Conservation (phyloP, 2,113 vertebrate species). For the Eulacestoma nigropectus region DNA sequence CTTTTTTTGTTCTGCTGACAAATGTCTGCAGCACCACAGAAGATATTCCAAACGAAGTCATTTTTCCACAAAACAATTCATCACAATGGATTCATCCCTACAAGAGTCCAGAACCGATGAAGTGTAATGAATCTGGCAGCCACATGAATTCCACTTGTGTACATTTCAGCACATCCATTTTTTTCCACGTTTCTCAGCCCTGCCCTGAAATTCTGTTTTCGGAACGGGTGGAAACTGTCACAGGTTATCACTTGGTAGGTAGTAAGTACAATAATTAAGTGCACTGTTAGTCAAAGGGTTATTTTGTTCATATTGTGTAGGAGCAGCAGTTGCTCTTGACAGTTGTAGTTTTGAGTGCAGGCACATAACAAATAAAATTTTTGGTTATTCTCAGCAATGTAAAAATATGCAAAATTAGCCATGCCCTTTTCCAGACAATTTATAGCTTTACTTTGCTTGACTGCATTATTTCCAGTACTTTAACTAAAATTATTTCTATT, state of each 20-base stretch:
- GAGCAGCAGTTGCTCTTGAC: background rate
- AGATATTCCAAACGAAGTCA: conserved; percentile 49
- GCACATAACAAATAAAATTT: background rate
- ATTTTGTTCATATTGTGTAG: background rate
- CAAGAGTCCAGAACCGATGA: conserved; percentile 43
- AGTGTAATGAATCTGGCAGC: conserved; percentile 49
- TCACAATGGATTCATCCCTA: background rate
- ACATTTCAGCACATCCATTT: background rate
- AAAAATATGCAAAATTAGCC: conserved; percentile 44
- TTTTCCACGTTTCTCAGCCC: background rate
- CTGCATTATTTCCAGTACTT: background rate
- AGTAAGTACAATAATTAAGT: conserved; percentile 25
- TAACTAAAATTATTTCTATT: conserved; percentile 36
- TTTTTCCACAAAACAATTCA: conserved; percentile 60
- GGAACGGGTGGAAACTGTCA: background rate
- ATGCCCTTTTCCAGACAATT: background rate
- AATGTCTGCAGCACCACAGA: conserved; percentile 34
- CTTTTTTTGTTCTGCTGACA: background rate
- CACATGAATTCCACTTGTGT: conserved; percentile 25
- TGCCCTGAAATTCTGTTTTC: background rate
- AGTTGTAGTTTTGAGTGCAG: background rate
- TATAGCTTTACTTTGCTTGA: conserved; percentile 49
- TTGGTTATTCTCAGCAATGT: conserved; percentile 33
- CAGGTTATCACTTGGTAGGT: background rate
- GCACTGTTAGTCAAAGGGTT: background rate